These are phyloP conservation scores for Theretra japonica DNA, from an alignment of 2,888 invertebrate species.

Conservation along the genomic window DNA sequence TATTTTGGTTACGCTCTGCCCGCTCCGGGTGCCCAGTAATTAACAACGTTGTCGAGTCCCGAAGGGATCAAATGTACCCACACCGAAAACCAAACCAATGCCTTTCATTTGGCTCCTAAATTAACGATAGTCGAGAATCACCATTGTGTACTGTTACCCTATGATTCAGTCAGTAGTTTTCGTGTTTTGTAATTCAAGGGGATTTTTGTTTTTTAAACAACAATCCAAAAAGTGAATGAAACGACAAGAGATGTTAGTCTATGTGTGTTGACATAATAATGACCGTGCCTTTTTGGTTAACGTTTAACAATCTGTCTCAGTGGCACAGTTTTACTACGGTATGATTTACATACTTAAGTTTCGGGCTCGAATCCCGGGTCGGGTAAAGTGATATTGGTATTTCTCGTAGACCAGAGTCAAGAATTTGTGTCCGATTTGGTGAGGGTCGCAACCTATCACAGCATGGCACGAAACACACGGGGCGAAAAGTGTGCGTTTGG, in stretches of 20 bases:
- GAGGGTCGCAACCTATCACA: too few species aligned
- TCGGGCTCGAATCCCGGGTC: too few species aligned
- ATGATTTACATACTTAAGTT: too few species aligned
- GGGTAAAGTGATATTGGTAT: too few species aligned
- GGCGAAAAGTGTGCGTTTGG: too few species aligned
- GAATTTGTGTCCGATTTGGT: too few species aligned
- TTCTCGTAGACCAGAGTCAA: too few species aligned
- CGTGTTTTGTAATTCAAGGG: not conserved
- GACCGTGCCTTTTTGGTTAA: too few species aligned
- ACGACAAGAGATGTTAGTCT: not conserved
- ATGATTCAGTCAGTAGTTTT: not conserved
- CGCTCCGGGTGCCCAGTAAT: conserved; percentile 56
- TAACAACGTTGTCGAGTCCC: conserved; percentile 55
- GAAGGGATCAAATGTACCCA: conserved; percentile 59
- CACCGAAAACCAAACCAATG: conserved; percentile 59
- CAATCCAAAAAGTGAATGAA: not conserved
- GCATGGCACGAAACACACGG: too few species aligned
- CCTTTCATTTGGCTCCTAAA: conserved; percentile 65
- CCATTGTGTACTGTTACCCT: conserved; percentile 38
- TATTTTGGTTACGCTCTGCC: conserved; percentile 46
- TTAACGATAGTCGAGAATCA: conserved; percentile 52
- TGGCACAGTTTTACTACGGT: too few species aligned
- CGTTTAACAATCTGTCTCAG: too few species aligned
- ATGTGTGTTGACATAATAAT: too few species aligned
- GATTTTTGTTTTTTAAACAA: not conserved